These are phyloP conservation scores for Aythya baeri DNA, from an alignment of 2,113 vertebrate genomes.

Conservation along the genomic window DNA sequence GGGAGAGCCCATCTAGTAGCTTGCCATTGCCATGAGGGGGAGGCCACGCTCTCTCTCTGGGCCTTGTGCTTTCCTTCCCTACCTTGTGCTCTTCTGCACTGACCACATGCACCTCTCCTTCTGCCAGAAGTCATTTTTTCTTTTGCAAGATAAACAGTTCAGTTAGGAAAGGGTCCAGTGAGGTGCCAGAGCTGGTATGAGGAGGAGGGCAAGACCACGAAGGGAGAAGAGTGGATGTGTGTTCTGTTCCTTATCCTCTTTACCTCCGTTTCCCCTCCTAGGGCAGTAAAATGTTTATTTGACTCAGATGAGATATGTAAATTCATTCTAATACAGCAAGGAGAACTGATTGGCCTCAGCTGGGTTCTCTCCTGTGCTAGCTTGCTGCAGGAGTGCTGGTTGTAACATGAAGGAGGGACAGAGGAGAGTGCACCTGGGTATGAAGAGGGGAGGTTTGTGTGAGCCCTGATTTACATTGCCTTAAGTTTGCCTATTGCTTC, in stretches of 20 bases:
- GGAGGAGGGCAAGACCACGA: background rate
- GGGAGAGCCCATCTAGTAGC: background rate
- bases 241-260: background rate
- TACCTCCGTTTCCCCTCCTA: background rate
- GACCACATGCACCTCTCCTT: background rate
- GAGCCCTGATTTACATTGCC: accelerated
- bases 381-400: background rate
- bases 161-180: background rate
- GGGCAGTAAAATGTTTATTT: background rate
- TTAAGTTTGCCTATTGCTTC: background rate
- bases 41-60: background rate
- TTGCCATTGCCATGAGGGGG: background rate
- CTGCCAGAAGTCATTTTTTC: accelerated
- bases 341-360: background rate
- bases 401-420: background rate
- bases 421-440: background rate
- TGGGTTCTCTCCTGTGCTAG: background rate
- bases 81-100: background rate
- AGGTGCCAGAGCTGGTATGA: background rate
- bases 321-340: background rate
- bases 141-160: background rate
- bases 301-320: background rate
- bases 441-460: background rate
- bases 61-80: background rate
- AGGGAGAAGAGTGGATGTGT: background rate